A percentile compares a stretch with the other conserved stretches of the same genome.
Evolutionary conservation across 2,888 invertebrate genomes (phyloP).

Genomic region (Cynaeus angustus): DNA sequence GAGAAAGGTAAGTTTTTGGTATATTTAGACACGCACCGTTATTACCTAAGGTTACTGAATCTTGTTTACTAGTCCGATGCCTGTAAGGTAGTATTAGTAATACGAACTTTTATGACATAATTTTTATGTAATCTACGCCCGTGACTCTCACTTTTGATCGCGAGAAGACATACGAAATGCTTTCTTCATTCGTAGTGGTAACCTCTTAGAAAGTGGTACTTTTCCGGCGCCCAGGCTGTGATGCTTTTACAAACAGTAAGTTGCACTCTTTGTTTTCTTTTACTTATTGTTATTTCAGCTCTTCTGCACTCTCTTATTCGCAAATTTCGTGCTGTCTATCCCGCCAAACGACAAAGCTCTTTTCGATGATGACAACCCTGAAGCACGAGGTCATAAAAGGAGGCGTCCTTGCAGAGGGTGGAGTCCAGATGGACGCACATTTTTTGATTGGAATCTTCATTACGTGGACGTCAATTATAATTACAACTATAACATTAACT

Average conservation of each 20-base stretch:
- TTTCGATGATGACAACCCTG: conserved; percentile 31
- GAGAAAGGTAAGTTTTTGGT: not conserved
- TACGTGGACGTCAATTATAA: conserved; percentile 61
- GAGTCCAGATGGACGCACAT: conserved; percentile 59
- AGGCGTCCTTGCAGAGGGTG: conserved; percentile 47
- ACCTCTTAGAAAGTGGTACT: conserved; percentile 24
- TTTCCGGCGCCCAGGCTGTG: not conserved
- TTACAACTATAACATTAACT: conserved; percentile 62
- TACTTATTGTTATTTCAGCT: not conserved
- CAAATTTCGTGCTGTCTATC: conserved; percentile 9
- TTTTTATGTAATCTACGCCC: conserved; percentile 26
- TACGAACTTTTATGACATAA: conserved; percentile 14
- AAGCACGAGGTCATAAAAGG: conserved; percentile 10
- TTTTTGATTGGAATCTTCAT: conserved; percentile 60
- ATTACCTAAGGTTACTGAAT: too few species aligned
- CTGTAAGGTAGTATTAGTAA: conserved; percentile 1
- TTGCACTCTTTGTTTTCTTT: not conserved
- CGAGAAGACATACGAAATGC: conserved; percentile 33
- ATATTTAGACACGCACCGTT: too few species aligned
- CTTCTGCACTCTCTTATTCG: not conserved
- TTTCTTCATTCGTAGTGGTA: conserved; percentile 37
- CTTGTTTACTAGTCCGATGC: not conserved
- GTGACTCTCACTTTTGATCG: conserved; percentile 33
- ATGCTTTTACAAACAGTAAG: conserved; percentile 45
- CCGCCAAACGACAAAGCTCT: conserved; percentile 48